Evolutionary conservation across 2,888 invertebrate genomes (phyloP).

Genomic region (Phengaris arion): DNA sequence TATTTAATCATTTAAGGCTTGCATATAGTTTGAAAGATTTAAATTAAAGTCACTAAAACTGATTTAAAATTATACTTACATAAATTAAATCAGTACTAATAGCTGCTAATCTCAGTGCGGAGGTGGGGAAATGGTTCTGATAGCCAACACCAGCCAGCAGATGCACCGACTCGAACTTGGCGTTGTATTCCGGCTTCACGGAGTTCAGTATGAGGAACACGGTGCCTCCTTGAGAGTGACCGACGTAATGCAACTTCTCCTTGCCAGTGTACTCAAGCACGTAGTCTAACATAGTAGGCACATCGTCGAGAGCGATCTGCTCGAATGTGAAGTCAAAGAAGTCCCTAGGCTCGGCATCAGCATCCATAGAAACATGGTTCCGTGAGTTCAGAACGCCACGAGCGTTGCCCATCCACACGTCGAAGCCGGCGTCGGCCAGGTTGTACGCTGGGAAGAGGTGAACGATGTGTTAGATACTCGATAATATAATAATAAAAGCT

Average conservation of each 20-base stretch:
- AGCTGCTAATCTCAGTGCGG: background rate
- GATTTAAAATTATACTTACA: background rate
- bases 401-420: constrained; percentile 91
- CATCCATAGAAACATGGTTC: constrained; percentile 68
- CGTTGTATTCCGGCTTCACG: constrained; percentile 56
- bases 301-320: constrained; percentile 57
- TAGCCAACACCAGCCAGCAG: constrained; percentile 59
- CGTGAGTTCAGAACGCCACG: constrained; percentile 87
- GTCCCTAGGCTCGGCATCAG: constrained; percentile 47
- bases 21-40: too few species aligned
- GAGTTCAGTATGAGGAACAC: constrained; percentile 53
- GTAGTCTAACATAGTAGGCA: constrained; percentile 61
- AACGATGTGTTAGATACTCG: background rate
- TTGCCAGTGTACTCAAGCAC: constrained; percentile 49
- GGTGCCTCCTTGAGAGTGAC: constrained; percentile 66
- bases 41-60: too few species aligned
- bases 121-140: constrained; percentile 50
- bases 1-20: too few species aligned
- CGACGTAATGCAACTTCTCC: constrained; percentile 58
- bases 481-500: too few species aligned
- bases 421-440: constrained; percentile 83
- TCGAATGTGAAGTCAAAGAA: constrained; percentile 65
- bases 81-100: background rate
- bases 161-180: constrained; percentile 56
- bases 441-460: constrained; percentile 77